Evolutionary conservation across 2,888 invertebrate species (phyloP), one percentile per base, ranked within the genome.

Genomic region (Phaedon cochleariae): DNA sequence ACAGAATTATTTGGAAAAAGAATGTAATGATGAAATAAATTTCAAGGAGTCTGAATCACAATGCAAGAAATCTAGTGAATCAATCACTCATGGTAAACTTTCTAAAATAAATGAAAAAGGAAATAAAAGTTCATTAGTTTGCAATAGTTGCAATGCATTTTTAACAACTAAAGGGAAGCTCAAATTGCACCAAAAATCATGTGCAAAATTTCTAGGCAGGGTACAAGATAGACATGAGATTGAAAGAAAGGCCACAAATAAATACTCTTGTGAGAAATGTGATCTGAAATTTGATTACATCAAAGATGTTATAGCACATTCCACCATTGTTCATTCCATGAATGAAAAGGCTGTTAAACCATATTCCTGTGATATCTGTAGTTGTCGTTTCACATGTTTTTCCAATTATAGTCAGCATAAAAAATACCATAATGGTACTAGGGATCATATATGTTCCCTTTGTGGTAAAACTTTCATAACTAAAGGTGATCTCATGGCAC

Each of bases 391-490:
- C 58, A 69, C 69, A 12, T 70, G 76, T 0, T 76, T 75, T 15
- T 69, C 77, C 12, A 75, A 77, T 41, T 68, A 80, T 41, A 72
- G 76, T 22, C 77, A 79, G 61, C 80, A 80, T 62, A 73, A 71
- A 53, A 73, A 76, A 52, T 79, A 79, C 62, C 80, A 80, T 61
- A 62, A 72, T 9, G 74, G 74, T 18, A 72, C 72, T 45, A 71
- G 80, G 5, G 67, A 67, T 20, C 74, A 77, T 48, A 73, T 79
- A 26, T 80, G 80, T 58, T 74, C 74, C 52, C 74, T 72, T 51
- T 80, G 80, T 63, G 80, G 80, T 0, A 87, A 87, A 76, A 82
- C 84, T 20, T 80, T 76, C 58, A 77, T 77, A 37, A 79, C 79
- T 1, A 78, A 77, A 65, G 73, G 73, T 21, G 80, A 80, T 59